Base-by-base conservation (phyloP, 2,797 vertebrate genomes). In the Periparus ater region DNA sequence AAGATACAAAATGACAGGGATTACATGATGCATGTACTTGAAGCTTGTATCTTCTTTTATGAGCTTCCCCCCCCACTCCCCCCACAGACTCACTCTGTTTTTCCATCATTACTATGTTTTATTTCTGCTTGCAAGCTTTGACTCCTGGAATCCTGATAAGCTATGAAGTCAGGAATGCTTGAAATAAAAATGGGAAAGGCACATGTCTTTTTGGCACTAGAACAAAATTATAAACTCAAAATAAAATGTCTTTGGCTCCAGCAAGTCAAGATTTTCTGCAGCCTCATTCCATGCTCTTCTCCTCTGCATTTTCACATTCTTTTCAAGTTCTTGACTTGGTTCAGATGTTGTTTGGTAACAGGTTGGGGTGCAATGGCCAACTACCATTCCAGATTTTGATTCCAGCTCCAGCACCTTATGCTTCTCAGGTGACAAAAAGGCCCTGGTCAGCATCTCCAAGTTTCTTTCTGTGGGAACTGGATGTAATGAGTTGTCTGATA, bases 1-100 rank as follows among this genome's bases (percentile, higher is more conserved):
- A 96, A 95, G 85, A 89, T 71, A 77, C 29, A 63, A 62, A 91
- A 76, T 91, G 94, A 90, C 93, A 95, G 80, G 77, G 83, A 91
- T 96, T 95, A 87, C 48, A 65, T 55, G 91, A 91, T 93, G 81
- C 53, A 53, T 85, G 40, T 88, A 67, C 47, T 89, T 32, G 22
- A 13, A 74, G 54, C n/a, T 84, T 81, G 73, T 63, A 67, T 38
- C 30, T 77, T 77, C 90, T 90, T 65, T 66, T 78, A 42, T 74
- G 78, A 85, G 13, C 27, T 61, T 57, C 6, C n/a, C 26, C 11
- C 16, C 4, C 26, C 9, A 8, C 19, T 40, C 6, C 5, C 30
- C 17, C 17, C 18, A 7, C 17, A 15, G 48, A 61, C 21, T 44
- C 30, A 48, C 10, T n/a, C 48, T 26, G 10, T 21, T 94, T 95